A percentile compares a stretch with the other conserved stretches of the same genome.
These are phyloP conservation scores for Bombyx huttoni DNA, from an alignment of 2,888 invertebrate species.

Conservation along the genomic window DNA sequence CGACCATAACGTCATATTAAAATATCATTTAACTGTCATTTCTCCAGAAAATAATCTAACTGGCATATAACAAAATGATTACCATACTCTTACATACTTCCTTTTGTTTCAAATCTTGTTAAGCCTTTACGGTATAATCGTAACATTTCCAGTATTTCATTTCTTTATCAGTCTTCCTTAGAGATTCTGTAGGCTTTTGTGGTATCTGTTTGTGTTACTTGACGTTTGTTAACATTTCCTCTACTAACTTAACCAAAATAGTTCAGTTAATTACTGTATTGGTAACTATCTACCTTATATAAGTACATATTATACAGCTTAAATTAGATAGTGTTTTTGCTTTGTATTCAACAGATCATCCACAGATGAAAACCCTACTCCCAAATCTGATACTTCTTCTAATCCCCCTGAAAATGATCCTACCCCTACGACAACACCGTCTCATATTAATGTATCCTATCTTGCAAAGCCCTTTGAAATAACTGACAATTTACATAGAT, in stretches of 20 bases:
- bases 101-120: slow-evolving; percentile 43
- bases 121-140: slow-evolving; percentile 4
- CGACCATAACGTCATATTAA: slow-evolving; percentile 21
- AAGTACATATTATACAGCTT: slow-evolving; percentile 35
- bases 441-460: slow-evolving; percentile 48
- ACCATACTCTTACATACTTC: slow-evolving; percentile 17
- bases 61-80: slow-evolving; percentile 22
- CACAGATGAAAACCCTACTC: slow-evolving; percentile 61
- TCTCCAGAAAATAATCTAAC: slow-evolving; percentile 38
- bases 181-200: slow-evolving; percentile 42
- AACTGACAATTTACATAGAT: slow-evolving; percentile 54
- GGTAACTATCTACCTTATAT: slow-evolving; percentile 12
- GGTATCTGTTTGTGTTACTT: slow-evolving; percentile 39
- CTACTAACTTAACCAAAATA: slow-evolving; percentile 17
- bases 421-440: slow-evolving; percentile 30
- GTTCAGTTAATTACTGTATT: neutral
- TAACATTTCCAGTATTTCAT: slow-evolving; percentile 6
- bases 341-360: slow-evolving; percentile 73
- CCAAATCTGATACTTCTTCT: slow-evolving; percentile 45
- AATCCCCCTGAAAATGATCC: slow-evolving; percentile 44
- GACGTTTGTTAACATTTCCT: slow-evolving; percentile 10
- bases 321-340: slow-evolving; percentile 65
- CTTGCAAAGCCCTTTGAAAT: slow-evolving; percentile 64
- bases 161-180: slow-evolving; percentile 6
- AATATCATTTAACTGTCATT: slow-evolving; percentile 18